Conservation (phyloP, 2,888 invertebrate genomes). For the Reticulitermes lucifugus region DNA sequence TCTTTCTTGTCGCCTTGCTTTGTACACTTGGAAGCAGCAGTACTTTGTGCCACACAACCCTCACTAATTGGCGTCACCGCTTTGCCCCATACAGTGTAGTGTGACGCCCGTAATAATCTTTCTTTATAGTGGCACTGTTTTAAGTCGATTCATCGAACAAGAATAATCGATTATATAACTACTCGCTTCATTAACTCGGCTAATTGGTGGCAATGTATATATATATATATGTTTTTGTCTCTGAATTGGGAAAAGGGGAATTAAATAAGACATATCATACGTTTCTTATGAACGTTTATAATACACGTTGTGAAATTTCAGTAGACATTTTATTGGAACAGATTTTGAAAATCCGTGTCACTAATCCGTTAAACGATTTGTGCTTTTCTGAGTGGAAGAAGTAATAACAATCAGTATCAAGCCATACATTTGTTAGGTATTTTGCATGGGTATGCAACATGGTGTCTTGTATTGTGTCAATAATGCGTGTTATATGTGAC, state of each 20-base stretch:
- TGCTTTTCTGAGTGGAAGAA: too few species aligned
- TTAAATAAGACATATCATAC: background rate
- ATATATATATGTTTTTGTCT: background rate
- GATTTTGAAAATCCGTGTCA: too few species aligned
- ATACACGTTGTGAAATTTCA: too few species aligned
- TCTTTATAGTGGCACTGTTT: background rate
- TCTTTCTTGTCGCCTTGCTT: background rate
- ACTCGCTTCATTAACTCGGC: slow-evolving; percentile 1
- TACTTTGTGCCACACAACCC: background rate
- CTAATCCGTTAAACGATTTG: too few species aligned
- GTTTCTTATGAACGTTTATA: too few species aligned
- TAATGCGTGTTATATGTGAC: too few species aligned
- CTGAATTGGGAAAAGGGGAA: background rate
- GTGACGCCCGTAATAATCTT: background rate
- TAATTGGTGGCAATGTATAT: background rate
- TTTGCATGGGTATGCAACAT: too few species aligned
- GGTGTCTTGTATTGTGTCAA: too few species aligned
- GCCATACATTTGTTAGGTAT: too few species aligned
- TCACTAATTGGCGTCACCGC: background rate
- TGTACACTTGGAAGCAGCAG: background rate
- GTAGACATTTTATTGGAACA: too few species aligned
- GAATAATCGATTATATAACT: slow-evolving; percentile 7
- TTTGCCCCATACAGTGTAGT: background rate
- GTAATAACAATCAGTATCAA: too few species aligned
- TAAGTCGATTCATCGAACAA: background rate